These are phyloP conservation scores for Drosophila neonasuta DNA, from an alignment of 2,888 invertebrate genomes.

Conservation along the genomic window DNA sequence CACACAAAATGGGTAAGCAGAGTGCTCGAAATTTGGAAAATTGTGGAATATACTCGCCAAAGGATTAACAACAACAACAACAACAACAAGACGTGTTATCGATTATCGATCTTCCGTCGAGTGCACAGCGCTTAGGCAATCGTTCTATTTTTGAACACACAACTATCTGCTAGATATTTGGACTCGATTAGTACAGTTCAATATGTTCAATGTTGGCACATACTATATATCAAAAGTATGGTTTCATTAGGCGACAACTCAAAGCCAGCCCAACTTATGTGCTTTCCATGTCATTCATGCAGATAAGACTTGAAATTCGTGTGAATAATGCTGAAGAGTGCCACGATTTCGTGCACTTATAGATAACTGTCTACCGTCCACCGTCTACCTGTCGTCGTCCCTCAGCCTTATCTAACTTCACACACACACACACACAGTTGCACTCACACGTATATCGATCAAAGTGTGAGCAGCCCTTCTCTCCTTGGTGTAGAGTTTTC, in stretches of 20 bases:
- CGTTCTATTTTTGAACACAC: constrained; percentile 8
- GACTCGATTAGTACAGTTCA: constrained; percentile 25
- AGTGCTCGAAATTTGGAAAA: background rate
- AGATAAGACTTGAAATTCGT: constrained; percentile 23
- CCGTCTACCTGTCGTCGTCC: background rate
- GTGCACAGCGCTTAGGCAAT: constrained; percentile 11
- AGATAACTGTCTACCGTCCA: constrained; percentile 16
- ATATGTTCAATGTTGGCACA: background rate
- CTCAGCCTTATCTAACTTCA: constrained; percentile 22
- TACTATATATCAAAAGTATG: constrained; percentile 21
- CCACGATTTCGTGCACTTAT: constrained; percentile 21
- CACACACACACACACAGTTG: background rate
- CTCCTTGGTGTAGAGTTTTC: constrained; percentile 6
- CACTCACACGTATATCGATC: background rate
- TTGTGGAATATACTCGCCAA: constrained; percentile 31
- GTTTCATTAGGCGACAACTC: constrained; percentile 26
- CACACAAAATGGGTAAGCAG: constrained; percentile 66
- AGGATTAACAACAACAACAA: constrained; percentile 6
- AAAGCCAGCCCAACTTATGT: constrained; percentile 31
- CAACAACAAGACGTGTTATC: background rate
- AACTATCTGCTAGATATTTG: constrained; percentile 6
- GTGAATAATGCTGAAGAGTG: constrained; percentile 29
- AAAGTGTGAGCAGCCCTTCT: background rate
- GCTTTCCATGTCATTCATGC: constrained; percentile 23
- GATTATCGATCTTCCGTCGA: constrained; percentile 1